Evolutionary conservation across 2,888 invertebrate genomes (phyloP).

Genomic region (Cremastobaeus sp.): DNA sequence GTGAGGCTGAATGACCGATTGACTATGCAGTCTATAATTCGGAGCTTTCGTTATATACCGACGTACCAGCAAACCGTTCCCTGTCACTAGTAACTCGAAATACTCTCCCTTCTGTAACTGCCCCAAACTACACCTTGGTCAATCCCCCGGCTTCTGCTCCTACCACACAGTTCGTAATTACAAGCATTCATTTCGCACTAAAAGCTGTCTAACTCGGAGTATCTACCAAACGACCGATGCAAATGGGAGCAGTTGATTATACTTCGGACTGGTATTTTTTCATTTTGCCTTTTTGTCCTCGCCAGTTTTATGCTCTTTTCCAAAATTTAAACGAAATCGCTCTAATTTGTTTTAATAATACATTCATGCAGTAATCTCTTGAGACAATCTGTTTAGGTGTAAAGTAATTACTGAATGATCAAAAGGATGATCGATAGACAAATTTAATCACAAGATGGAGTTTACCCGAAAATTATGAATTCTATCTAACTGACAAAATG

Average conservation of each 20-base stretch:
- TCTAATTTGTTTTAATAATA: no score
- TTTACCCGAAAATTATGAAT: no score
- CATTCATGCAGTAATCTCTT: no score
- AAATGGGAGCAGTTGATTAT: slow-evolving; percentile 61
- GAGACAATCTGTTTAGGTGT: no score
- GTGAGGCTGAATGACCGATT: slow-evolving; percentile 63
- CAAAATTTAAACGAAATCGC: slow-evolving; percentile 42
- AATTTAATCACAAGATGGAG: no score
- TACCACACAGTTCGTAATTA: slow-evolving; percentile 74
- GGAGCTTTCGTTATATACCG: slow-evolving; percentile 63
- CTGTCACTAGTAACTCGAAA: slow-evolving; percentile 64
- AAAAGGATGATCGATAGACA: no score
- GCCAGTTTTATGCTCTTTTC: slow-evolving; percentile 26
- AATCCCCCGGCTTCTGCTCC: slow-evolving; percentile 59
- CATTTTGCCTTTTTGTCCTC: slow-evolving; percentile 22
- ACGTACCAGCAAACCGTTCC: slow-evolving; percentile 66
- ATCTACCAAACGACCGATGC: slow-evolving; percentile 69
- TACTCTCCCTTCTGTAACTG: slow-evolving; percentile 59
- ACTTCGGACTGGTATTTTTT: slow-evolving; percentile 44
- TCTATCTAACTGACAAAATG: no score
- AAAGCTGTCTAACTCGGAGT: slow-evolving; percentile 72
- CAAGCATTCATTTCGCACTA: slow-evolving; percentile 78
- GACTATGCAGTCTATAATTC: slow-evolving; percentile 73
- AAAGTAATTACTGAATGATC: no score
- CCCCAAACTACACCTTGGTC: slow-evolving; percentile 61